A percentile compares a stretch with the other conserved stretches of the same genome.
Conservation (phyloP, 2,797 vertebrate species). For the Vultur gryphus region DNA sequence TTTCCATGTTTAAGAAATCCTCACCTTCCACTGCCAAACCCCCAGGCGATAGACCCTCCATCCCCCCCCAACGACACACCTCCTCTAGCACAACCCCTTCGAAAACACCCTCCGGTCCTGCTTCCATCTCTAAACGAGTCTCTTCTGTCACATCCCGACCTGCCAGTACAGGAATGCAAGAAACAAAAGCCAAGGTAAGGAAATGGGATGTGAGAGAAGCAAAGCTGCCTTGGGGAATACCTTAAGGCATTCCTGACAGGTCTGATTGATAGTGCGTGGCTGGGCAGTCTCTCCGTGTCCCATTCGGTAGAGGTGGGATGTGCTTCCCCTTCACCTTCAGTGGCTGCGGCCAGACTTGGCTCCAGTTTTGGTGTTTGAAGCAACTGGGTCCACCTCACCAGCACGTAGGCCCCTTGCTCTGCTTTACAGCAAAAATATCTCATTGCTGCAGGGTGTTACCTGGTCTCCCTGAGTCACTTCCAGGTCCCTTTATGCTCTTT, state of each 20-base stretch:
- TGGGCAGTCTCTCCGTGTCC: not conserved
- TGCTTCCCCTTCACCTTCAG: not conserved
- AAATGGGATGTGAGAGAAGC: not conserved
- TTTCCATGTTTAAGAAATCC: constrained; percentile 77
- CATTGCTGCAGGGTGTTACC: not conserved
- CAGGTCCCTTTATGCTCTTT: not conserved
- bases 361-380: not conserved
- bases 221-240: not conserved
- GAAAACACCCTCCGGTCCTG: constrained; percentile 75
- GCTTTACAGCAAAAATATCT: not conserved
- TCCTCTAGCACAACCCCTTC: constrained; percentile 75
- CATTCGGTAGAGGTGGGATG: not conserved
- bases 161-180: constrained; percentile 69
- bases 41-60: constrained; percentile 75
- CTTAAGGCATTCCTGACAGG: not conserved
- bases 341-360: not conserved
- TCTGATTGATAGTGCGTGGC: not conserved
- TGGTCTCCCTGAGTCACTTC: not conserved
- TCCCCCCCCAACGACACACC: constrained; percentile 75
- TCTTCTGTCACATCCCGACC: constrained; percentile 78
- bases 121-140: constrained; percentile 60
- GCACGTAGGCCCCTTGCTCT: not conserved
- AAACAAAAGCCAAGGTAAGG: constrained; percentile 80
- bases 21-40: constrained; percentile 79
- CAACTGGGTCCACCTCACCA: not conserved